Evolutionary conservation across 2,888 invertebrate genomes (phyloP), one percentile per base, ranked within the genome.

Genomic region (Papilio gigon): DNA sequence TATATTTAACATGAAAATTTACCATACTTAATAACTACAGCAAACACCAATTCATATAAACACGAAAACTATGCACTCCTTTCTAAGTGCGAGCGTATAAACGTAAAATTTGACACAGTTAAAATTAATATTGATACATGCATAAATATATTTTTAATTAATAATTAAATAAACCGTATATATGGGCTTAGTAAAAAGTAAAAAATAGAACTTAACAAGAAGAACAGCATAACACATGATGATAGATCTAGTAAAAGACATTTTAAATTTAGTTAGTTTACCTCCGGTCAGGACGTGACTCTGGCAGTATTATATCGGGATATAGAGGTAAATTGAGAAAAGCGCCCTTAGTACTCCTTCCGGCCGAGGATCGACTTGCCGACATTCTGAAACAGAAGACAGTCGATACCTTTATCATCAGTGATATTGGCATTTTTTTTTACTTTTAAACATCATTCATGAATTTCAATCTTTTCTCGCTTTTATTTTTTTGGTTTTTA

Each of bases 271-370:
- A n/a, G 5, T 27, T 27, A 37, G 4, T 62, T 44, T 63, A 67
- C 67, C 62, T 63, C 11, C 17, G 30, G 17, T 56, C 42, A 56
- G 22, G 12, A 6, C 56, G 53, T 2, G 63, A 44, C 11, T 59
- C 44, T 9, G 68, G 65, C n/a, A 68, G 59, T n/a, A 40, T 22
- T 59, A 68, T 65, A 20, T 68, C 68, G 0, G 47, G 65, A 65
- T 53, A 68, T 6, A 68, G 17, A 12, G 20, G 27, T 25, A 53
- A 40, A n/a, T 65, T 58, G 17, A 33, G 14, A n/a, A 63, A 56
- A 12, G 30, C 25, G 37, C 33, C 44, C 33, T 58, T 67, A 17
- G 33, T 61, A 62, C 40, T 67, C 33, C 44, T 67, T 17, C 33
- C 25, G 6, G 22, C 30, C 0, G 67, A 67, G 11, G 67, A 62